Evolutionary conservation across 2,113 vertebrate species (phyloP), one percentile per base, ranked within the genome.

Genomic region (Connochaetes taurinus): DNA sequence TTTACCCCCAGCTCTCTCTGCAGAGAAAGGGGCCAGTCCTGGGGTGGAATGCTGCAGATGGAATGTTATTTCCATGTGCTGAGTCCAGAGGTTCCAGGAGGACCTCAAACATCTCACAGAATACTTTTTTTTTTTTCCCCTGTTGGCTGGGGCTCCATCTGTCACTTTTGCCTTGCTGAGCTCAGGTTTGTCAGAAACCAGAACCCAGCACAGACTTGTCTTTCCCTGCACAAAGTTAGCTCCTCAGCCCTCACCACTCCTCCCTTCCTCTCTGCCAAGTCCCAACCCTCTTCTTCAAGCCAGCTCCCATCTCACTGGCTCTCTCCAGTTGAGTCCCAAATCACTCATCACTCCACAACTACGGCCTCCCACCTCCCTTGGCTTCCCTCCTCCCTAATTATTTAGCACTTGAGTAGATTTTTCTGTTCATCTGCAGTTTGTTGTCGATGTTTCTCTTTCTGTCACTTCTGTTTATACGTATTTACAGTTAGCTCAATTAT

Each of bases 401-500:
- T 25, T 86, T 25, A 91, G 95, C 25, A 2, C 36, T 57, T 55
- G 36, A 62, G 85, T 78, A 84, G 47, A 17, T 76, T 76, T 90
- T 78, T 91, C 90, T 92, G 97, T 76, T 90, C 87, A 13, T 81
- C 57, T 82, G 87, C 85, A 91, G 87, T 76, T 92, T 60, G 55
- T 36, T 86, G 96, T 50, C 6, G 27, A 52, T 43, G 31, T 74
- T 25, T 62, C 62, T 92, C n/a, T 85, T 81, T 53, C 83, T 91
- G 80, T 84, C 84, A 58, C 84, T 95, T 87, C 27, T 92, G 97
- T 97, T 95, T 94, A 67, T 47, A 36, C 2, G 3, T 80, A 90
- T 94, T 97, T 96, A 97, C 90, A 81, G 84, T 87, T 47, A 62
- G 90, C 36, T 88, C 95, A 95, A 90, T 91, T 81, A 87, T 92